Conservation (phyloP, 1,140 invertebrate genomes). For the Ptiloglossa arizonensis region DNA sequence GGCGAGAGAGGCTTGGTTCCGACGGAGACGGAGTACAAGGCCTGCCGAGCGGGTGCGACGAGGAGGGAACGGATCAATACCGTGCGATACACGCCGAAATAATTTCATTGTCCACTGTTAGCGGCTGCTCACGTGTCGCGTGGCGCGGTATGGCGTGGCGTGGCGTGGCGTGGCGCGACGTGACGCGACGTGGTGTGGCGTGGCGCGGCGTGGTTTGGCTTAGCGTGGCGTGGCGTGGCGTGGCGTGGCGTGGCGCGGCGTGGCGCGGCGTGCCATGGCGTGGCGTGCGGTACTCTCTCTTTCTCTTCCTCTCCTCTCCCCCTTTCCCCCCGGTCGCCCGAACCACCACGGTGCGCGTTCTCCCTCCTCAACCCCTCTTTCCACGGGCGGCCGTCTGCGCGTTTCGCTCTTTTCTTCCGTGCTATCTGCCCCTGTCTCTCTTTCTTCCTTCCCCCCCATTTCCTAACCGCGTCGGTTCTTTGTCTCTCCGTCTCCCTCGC, state of each 20-base stretch:
- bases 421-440: constrained; percentile 15
- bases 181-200: no score
- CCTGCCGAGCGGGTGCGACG: constrained; percentile 35
- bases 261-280: no score
- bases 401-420: constrained; percentile 20
- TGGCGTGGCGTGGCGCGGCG: constrained; percentile 63
- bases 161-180: constrained; percentile 67
- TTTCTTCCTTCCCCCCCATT: neutral
- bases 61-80: constrained; percentile 73
- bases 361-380: no score
- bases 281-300: constrained; percentile 58
- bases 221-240: constrained; percentile 70
- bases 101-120: constrained; percentile 78
- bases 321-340: no score
- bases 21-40: constrained; percentile 31
- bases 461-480: neutral
- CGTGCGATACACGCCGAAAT: constrained; percentile 73
- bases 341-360: no score
- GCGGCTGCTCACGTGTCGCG: constrained; percentile 72
- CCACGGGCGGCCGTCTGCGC: neutral
- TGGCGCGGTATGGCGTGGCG: constrained; percentile 65
- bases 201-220: constrained; percentile 67
- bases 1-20: constrained; percentile 43
- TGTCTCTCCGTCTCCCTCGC: constrained; percentile 26
- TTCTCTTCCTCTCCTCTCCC: constrained; percentile 21